Evolutionary conservation across 2,113 vertebrate genomes (phyloP).

Genomic region (Carollia perspicillata): DNA sequence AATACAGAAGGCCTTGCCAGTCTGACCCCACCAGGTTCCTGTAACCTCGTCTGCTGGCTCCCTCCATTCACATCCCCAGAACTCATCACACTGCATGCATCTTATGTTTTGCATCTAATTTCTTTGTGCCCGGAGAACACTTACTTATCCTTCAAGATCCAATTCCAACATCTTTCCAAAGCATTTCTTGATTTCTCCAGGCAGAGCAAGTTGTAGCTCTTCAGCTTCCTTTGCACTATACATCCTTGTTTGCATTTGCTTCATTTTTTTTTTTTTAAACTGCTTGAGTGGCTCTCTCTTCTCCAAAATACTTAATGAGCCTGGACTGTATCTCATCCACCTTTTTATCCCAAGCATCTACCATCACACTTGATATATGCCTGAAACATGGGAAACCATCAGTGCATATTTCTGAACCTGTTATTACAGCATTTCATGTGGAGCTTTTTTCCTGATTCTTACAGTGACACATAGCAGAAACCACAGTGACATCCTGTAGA

Average conservation of each 20-base stretch:
- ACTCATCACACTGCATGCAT: neutral
- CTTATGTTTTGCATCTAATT: neutral
- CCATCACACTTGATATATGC: neutral
- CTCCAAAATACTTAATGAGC: neutral
- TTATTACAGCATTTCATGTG: neutral
- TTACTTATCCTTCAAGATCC: neutral
- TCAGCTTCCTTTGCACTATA: neutral
- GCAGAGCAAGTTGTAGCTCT: neutral
- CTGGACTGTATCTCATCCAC: neutral
- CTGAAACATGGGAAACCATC: neutral
- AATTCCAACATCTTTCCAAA: neutral
- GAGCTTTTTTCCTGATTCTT: neutral
- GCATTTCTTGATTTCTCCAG: slow-evolving; percentile 15
- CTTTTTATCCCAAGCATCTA: neutral
- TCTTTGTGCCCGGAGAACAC: neutral
- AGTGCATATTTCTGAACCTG: neutral
- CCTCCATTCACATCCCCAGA: neutral
- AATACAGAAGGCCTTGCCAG: neutral
- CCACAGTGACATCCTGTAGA: neutral
- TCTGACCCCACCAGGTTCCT: neutral
- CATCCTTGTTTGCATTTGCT: neutral
- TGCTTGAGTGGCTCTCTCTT: neutral
- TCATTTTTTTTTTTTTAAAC: neutral
- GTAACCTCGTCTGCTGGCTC: neutral
- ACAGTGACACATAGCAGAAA: neutral